Percentiles rank a stretch among this genome's conserved stretches.
Conservation (phyloP, 2,113 vertebrate species). For the Plecotus auritus region DNA sequence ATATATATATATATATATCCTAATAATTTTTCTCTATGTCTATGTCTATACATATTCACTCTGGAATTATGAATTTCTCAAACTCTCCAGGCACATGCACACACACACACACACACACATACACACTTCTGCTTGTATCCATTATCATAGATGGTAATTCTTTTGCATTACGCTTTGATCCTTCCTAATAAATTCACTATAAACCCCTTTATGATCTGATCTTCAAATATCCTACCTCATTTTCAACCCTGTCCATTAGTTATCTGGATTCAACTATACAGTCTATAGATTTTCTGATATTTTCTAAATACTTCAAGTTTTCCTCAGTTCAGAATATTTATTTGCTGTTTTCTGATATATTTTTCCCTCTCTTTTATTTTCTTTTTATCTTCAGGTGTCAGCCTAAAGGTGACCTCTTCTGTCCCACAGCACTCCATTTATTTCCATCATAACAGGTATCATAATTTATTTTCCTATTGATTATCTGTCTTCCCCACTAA, state of each 20-base stretch:
- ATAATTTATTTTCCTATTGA: background rate
- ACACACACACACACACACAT: background rate
- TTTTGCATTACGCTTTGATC: background rate
- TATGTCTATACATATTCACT: background rate
- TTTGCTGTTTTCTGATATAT: background rate
- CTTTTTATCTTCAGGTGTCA: background rate
- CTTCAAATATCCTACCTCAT: background rate
- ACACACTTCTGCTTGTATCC: background rate
- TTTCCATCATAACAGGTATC: background rate
- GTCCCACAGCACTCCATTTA: background rate
- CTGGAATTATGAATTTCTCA: background rate
- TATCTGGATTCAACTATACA: background rate
- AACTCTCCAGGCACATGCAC: background rate
- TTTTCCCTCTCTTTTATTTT: background rate
- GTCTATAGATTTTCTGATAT: background rate
- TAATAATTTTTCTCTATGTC: background rate
- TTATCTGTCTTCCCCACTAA: background rate
- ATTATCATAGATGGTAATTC: background rate
- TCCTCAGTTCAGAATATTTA: background rate
- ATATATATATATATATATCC: background rate
- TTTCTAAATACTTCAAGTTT: background rate
- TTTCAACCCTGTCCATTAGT: background rate
- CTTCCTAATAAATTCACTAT: background rate
- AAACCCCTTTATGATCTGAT: background rate
- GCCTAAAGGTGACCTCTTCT: background rate